phyloP scores from a whole-genome alignment of 2,113 vertebrate species.

The Tachysurus vachellii region DNA sequence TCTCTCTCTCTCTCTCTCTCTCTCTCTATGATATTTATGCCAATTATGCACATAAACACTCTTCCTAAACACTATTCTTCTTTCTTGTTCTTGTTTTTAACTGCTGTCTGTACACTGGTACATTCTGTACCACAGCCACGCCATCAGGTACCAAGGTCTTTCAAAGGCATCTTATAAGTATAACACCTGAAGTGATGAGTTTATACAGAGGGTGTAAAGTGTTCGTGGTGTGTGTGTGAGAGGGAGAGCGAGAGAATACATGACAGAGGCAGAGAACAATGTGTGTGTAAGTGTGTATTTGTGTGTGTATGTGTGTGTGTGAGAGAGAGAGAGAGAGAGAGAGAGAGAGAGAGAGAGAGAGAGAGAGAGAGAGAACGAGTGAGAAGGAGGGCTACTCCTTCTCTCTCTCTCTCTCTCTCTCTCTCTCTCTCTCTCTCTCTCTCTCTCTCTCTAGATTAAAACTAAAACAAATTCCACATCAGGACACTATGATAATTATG shows the following conservation, averaged over 20 bases:
- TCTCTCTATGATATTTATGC: not conserved
- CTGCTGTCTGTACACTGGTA: not conserved
- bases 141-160: not conserved
- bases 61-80: too few relatives aligned
- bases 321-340: not conserved
- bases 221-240: not conserved
- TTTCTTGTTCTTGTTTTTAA: not conserved
- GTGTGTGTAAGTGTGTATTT: too few relatives aligned
- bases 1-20: too few relatives aligned
- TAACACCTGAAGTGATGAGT: conserved; percentile 29
- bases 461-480: not conserved
- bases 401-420: too few relatives aligned
- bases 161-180: not conserved
- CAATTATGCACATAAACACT: not conserved
- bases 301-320: not conserved
- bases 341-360: not conserved
- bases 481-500: not conserved
- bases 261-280: conserved; percentile 22
- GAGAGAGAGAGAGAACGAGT: not conserved
- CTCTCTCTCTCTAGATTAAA: not conserved
- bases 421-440: too few relatives aligned
- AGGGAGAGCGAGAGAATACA: not conserved
- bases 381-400: not conserved
- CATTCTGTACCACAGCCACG: not conserved
- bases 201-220: conserved; percentile 10